Base-by-base conservation (phyloP, 2,113 vertebrate species). In the Albula goreensis region DNA sequence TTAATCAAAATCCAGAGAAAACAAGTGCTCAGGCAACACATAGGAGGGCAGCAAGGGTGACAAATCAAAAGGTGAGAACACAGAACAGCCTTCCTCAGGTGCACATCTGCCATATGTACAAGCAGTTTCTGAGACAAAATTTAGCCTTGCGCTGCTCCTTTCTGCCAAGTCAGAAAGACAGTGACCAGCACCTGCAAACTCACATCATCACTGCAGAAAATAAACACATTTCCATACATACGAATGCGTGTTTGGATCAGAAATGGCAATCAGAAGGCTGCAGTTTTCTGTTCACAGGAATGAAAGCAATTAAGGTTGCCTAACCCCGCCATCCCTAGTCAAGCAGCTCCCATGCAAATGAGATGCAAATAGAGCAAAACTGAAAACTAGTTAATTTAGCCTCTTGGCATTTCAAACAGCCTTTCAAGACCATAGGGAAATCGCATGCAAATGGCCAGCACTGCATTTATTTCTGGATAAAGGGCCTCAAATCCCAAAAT, bases 311-410 rank as follows among this genome's bases (percentile, higher is more conserved):
- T 85, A 87, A 93, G 94, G 94, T 95, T 93, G 94, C 88, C 90
- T 90, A 78, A 91, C 93, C 92, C 93, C 93, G 22, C 90, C 93
- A 94, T 94, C 93, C 92, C 91, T 90, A 90, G 92, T 93, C 93
- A 94, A 94, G 90, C 91, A 89, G 91, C 90, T 92, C 80, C 56
- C 60, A 96, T 96, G 94, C 91, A 96, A 95, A 96, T 96, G 89
- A 95, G 92, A 94, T 93, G 94, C 91, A 94, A 95, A 95, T 94
- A 31, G 85, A 87, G 89, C 90, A 90, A 93, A 94, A 95, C 89
- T 77, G 93, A 96, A 95, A 94, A 94, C 92, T 92, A 93, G 93
- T 96, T 95, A 94, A 95, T 95, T 94, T 94, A 94, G 93, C 94
- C 92, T 95, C 91, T 92, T 95, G 95, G 95, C 95, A 95, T 91